Conservation (phyloP, 2,797 vertebrate species). For the Thalassophryne amazonica region DNA sequence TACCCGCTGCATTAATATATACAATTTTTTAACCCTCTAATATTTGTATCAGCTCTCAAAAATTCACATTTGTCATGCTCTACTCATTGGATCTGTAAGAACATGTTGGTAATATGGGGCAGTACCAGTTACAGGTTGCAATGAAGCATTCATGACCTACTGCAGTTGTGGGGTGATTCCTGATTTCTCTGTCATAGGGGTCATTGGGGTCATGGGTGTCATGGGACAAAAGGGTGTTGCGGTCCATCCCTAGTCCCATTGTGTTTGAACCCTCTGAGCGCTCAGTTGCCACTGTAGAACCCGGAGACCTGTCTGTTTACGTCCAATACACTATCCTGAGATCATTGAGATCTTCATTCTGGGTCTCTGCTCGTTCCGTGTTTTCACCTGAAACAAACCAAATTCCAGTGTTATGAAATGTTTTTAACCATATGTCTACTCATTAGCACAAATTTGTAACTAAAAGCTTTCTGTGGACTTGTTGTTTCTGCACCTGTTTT, state of each 20-base stretch:
- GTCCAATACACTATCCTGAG: constrained; percentile 51
- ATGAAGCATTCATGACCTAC: constrained; percentile 69
- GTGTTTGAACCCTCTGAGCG: constrained; percentile 8
- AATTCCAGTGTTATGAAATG: no score
- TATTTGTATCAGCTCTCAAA: no score
- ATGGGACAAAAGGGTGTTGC: constrained; percentile 67
- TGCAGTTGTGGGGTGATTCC: constrained; percentile 92
- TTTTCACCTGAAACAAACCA: not conserved
- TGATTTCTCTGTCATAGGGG: constrained; percentile 82
- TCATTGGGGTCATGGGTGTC: constrained; percentile 82
- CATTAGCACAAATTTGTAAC: no score
- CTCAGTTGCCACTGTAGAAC: constrained; percentile 1
- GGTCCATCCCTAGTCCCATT: constrained; percentile 22
- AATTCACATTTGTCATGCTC: no score
- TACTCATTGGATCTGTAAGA: no score
- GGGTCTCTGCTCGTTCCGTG: not conserved
- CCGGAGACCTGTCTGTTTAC: constrained; percentile 39
- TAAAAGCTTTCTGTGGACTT: no score
- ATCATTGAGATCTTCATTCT: not conserved
- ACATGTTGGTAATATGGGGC: not conserved
- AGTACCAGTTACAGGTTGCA: not conserved
- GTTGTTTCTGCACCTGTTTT: constrained; percentile 21
- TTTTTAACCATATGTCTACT: no score
- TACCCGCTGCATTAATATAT: no score
- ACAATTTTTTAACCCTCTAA: no score